Evolutionary conservation across 2,797 vertebrate genomes (phyloP).

Genomic region (Enteromius fasciolatus): DNA sequence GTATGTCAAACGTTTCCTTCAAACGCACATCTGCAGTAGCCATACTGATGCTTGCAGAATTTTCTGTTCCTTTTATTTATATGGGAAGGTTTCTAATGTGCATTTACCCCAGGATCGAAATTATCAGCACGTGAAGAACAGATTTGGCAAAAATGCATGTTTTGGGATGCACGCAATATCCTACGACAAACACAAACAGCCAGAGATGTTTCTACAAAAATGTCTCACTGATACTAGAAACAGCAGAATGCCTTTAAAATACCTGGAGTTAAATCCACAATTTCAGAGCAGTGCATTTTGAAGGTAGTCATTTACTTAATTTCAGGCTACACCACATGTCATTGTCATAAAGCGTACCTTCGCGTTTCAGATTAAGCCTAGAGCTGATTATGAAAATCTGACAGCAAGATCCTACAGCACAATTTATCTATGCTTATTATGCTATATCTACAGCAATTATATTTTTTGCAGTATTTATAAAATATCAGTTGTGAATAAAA

Average conservation of each 20-base stretch:
- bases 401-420: neutral
- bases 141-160: slow-evolving; percentile 47
- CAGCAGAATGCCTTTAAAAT: slow-evolving; percentile 8
- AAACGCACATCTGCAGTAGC: neutral
- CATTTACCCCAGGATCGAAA: slow-evolving; percentile 12
- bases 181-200: slow-evolving; percentile 20
- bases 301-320: slow-evolving; percentile 9
- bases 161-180: slow-evolving; percentile 31
- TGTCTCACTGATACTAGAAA: slow-evolving; percentile 19
- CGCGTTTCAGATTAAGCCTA: slow-evolving; percentile 15
- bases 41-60: neutral
- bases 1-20: neutral
- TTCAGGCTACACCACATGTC: slow-evolving; percentile 16
- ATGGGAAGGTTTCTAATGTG: neutral
- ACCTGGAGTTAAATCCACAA: neutral
- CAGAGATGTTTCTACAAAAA: slow-evolving; percentile 27
- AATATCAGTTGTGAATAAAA: slow-evolving; percentile 7
- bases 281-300: slow-evolving; percentile 11
- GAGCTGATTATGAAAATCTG: slow-evolving; percentile 15
- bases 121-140: slow-evolving; percentile 42
- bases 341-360: slow-evolving; percentile 25
- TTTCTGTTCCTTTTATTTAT: neutral
- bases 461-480: neutral
- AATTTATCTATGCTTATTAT: slow-evolving; percentile 1
- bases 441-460: slow-evolving; percentile 9